Conservation (phyloP, 1,140 invertebrate species). For the Aphidius ervi region DNA sequence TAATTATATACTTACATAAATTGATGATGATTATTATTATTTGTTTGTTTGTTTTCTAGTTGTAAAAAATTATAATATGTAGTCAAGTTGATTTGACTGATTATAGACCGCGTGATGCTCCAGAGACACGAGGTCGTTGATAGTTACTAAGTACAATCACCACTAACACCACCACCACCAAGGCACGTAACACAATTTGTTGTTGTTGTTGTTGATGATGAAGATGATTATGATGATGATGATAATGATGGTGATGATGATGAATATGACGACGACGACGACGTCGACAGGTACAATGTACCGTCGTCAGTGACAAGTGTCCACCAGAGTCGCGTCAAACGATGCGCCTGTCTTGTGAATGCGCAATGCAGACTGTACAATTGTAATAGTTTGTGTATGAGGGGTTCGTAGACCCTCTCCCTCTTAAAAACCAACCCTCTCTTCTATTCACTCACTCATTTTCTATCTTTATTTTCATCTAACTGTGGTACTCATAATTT, state of each 20-base stretch:
- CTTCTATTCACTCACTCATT: conserved; percentile 4
- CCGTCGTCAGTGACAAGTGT: conserved; percentile 27
- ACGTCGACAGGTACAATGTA: conserved; percentile 26
- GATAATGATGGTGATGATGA: background rate
- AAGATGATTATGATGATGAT: background rate
- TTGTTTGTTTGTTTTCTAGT: too few relatives aligned
- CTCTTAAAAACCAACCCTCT: background rate
- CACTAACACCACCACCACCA: too few relatives aligned
- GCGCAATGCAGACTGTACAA: conserved; percentile 46
- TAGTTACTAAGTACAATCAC: too few relatives aligned
- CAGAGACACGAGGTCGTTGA: too few relatives aligned
- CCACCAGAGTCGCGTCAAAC: conserved; percentile 26
- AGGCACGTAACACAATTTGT: too few relatives aligned
- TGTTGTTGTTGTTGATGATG: background rate
- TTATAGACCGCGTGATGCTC: too few relatives aligned
- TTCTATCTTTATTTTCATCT: conserved; percentile 18
- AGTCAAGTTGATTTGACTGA: too few relatives aligned
- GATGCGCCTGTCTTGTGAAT: conserved; percentile 43
- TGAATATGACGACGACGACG: conserved; percentile 13
- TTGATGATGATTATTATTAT: too few relatives aligned
- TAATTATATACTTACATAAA: too few relatives aligned
- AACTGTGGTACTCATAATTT: background rate
- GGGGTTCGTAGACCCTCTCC: conserved; percentile 42
- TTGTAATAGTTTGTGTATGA: conserved; percentile 22
- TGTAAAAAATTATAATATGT: too few relatives aligned